phyloP scores from a whole-genome alignment of 2,113 vertebrate genomes.

The Crypturellus undulatus region DNA sequence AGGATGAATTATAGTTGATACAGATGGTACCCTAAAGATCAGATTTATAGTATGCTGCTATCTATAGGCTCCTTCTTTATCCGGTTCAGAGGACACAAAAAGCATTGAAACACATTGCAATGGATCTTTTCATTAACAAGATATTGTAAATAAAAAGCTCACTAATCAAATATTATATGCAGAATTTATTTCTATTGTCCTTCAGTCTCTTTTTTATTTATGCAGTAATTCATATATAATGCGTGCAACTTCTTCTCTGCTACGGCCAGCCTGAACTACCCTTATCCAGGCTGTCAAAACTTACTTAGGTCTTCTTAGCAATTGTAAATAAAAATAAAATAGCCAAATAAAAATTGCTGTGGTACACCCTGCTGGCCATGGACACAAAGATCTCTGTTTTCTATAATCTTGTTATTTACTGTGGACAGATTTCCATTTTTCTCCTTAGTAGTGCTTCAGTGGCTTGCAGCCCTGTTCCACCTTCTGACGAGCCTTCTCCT shows the following conservation, averaged over 20 bases:
- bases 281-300: background rate
- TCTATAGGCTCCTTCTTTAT: background rate
- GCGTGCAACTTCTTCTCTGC: background rate
- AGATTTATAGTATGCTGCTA: background rate
- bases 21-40: background rate
- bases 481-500: background rate
- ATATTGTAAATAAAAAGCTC: background rate
- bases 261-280: background rate
- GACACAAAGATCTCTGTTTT: background rate
- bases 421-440: background rate
- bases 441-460: background rate
- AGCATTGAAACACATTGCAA: background rate
- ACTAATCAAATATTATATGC: background rate
- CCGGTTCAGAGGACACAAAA: background rate
- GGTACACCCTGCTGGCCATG: background rate
- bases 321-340: background rate
- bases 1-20: slow-evolving; percentile 57
- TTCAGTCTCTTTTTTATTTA: background rate
- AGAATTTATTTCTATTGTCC: background rate
- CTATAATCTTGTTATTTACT: background rate
- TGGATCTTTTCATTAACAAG: background rate
- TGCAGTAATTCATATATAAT: background rate
- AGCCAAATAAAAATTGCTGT: background rate
- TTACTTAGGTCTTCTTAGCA: background rate
- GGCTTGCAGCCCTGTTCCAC: background rate